Conservation (phyloP, 2,113 vertebrate genomes). For the Ornithorhynchus anatinus region DNA sequence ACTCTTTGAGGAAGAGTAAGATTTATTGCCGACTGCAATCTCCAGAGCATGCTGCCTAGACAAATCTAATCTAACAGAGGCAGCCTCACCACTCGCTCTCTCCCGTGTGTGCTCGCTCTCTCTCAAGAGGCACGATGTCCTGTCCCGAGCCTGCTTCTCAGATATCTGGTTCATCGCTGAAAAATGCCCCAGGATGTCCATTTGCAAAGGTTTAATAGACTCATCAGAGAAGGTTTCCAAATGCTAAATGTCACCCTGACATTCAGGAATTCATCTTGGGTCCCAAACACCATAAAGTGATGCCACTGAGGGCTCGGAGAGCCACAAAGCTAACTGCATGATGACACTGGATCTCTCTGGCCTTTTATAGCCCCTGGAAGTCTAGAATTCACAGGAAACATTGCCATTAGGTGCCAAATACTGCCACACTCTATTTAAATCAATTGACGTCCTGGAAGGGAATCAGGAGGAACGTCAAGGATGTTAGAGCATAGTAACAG, state of each 20-base stretch:
- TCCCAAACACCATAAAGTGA: background rate
- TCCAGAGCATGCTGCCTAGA: background rate
- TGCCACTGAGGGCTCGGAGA: slow-evolving; percentile 5
- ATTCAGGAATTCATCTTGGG: slow-evolving; percentile 1
- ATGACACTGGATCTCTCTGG: background rate
- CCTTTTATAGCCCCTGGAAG: background rate
- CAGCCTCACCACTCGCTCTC: background rate
- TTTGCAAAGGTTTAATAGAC: slow-evolving; percentile 19
- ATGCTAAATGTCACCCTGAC: slow-evolving; percentile 2
- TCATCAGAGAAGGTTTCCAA: slow-evolving; percentile 4
- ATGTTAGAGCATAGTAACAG: too few relatives aligned
- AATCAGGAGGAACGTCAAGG: too few relatives aligned
- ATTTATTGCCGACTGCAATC: too few relatives aligned
- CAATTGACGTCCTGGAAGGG: too few relatives aligned
- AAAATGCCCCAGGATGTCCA: background rate
- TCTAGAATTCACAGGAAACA: background rate
- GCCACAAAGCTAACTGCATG: background rate
- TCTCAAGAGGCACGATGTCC: background rate
- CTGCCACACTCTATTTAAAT: too few relatives aligned
- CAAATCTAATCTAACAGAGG: background rate
- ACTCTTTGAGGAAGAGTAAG: background rate
- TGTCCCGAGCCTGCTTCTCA: background rate
- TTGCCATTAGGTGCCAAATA: too few relatives aligned
- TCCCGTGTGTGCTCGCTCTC: background rate
- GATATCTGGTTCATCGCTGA: background rate